A percentile compares a stretch with the other conserved stretches of the same genome.
phyloP scores from a whole-genome alignment of 2,888 invertebrate species.

The Lasioglossum zephyrum region DNA sequence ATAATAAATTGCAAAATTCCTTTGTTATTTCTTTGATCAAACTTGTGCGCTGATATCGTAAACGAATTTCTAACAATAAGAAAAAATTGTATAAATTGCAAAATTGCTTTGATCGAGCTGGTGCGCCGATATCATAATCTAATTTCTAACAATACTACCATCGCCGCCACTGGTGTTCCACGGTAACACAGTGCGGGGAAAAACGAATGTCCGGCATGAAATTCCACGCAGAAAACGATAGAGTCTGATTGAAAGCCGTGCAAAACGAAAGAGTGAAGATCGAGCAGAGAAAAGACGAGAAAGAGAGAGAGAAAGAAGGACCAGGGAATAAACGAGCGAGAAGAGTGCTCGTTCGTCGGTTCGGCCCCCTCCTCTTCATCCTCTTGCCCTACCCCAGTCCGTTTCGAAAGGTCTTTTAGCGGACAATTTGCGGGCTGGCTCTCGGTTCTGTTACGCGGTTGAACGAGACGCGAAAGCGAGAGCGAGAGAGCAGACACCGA shows the following conservation, averaged over 20 bases:
- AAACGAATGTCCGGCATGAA: neutral
- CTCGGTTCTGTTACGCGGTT: slow-evolving; percentile 32
- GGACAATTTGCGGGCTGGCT: slow-evolving; percentile 39
- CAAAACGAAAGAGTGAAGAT: neutral
- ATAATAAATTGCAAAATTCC: too few relatives aligned
- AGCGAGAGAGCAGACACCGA: slow-evolving; percentile 22
- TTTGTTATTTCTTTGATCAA: too few relatives aligned
- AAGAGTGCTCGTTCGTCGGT: neutral
- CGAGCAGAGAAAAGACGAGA: slow-evolving; percentile 11
- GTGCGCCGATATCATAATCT: too few relatives aligned
- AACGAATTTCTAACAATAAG: too few relatives aligned
- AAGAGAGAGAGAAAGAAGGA: neutral
- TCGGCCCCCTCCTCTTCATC: neutral
- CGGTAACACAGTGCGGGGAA: neutral
- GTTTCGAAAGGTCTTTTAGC: slow-evolving; percentile 53
- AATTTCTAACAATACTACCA: neutral
- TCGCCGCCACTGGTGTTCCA: neutral
- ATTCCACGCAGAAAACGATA: neutral
- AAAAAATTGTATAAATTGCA: too few relatives aligned
- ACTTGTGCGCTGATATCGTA: too few relatives aligned
- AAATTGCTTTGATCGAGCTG: too few relatives aligned
- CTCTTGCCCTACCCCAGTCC: neutral
- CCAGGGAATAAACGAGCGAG: neutral
- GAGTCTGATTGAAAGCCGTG: neutral
- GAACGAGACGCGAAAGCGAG: slow-evolving; percentile 35